Evolutionary conservation across 2,888 invertebrate species (phyloP).

Genomic region (Polyommatus icarus): DNA sequence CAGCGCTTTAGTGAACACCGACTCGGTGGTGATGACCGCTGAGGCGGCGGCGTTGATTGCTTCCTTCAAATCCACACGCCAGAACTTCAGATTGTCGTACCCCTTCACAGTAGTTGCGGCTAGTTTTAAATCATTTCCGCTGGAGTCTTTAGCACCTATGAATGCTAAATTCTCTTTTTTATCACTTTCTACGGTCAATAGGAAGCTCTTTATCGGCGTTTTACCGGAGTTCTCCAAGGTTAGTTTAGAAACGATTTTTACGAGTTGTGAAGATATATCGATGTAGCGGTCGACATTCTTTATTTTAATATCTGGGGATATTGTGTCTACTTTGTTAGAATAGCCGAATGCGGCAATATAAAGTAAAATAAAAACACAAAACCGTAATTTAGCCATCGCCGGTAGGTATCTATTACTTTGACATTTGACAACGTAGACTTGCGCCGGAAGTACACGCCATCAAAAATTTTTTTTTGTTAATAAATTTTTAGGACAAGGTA

Average conservation of each 20-base stretch:
- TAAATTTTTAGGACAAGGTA: neutral
- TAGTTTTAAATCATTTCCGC: constrained; percentile 80
- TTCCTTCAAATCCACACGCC: constrained; percentile 82
- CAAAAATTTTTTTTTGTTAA: constrained; percentile 39
- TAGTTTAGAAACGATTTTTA: constrained; percentile 89
- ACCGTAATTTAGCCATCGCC: constrained; percentile 66
- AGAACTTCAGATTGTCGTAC: constrained; percentile 74
- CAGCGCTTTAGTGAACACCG: constrained; percentile 87
- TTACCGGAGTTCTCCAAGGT: constrained; percentile 91
- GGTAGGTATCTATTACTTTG: constrained; percentile 60
- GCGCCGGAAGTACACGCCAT: constrained; percentile 74
- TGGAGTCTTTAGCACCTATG: constrained; percentile 84
- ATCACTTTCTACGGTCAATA: constrained; percentile 84
- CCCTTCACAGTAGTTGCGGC: constrained; percentile 76
- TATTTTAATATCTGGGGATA: constrained; percentile 82
- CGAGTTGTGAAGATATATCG: constrained; percentile 93
- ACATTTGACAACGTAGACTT: constrained; percentile 58
- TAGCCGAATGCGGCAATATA: constrained; percentile 56
- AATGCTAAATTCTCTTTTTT: constrained; percentile 85
- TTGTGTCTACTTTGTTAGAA: constrained; percentile 61
- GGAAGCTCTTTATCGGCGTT: constrained; percentile 84
- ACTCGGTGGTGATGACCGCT: constrained; percentile 83
- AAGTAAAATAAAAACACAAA: constrained; percentile 61
- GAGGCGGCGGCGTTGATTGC: constrained; percentile 80
- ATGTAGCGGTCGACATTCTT: constrained; percentile 92